These are phyloP conservation scores for Acanthornis magna DNA, from an alignment of 2,797 vertebrate species.

Conservation along the genomic window DNA sequence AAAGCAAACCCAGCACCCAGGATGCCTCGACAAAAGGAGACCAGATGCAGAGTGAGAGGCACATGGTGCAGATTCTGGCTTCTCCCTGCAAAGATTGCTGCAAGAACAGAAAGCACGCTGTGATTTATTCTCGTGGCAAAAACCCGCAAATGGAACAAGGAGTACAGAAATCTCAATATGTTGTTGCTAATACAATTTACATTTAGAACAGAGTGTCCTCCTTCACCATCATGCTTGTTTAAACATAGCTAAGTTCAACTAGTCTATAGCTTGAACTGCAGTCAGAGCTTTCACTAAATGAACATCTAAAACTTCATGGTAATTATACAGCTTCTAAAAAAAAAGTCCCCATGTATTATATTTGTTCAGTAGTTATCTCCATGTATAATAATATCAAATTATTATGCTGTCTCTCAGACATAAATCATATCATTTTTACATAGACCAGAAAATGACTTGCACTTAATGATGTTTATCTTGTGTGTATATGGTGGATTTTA, in stretches of 20 bases:
- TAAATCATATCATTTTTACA: slow-evolving; percentile 25
- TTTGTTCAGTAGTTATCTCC: slow-evolving; percentile 38
- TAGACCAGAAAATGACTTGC: slow-evolving; percentile 36
- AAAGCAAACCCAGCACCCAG: background rate
- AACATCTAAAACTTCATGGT: slow-evolving; percentile 41
- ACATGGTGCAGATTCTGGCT: slow-evolving; percentile 18
- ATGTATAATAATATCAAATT: slow-evolving; percentile 51
- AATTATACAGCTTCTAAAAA: slow-evolving; percentile 54
- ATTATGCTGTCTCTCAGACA: slow-evolving; percentile 38
- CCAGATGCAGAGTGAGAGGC: slow-evolving; percentile 40
- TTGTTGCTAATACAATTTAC: slow-evolving; percentile 65
- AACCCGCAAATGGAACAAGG: slow-evolving; percentile 48
- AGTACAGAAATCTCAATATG: slow-evolving; percentile 65
- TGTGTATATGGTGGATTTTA: slow-evolving; percentile 38
- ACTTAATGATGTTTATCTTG: slow-evolving; percentile 36
- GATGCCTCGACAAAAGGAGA: background rate
- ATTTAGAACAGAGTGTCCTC: slow-evolving; percentile 49
- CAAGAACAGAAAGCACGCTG: slow-evolving; percentile 49
- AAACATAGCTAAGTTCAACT: background rate
- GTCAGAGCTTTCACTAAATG: slow-evolving; percentile 22
- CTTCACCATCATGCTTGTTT: slow-evolving; percentile 16
- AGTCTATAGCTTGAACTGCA: slow-evolving; percentile 32
- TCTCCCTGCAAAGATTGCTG: slow-evolving; percentile 30
- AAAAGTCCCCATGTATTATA: background rate
- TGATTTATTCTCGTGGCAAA: slow-evolving; percentile 58